phyloP scores from a whole-genome alignment of 2,797 vertebrate genomes.

The Scolopax bukidnonensis region DNA sequence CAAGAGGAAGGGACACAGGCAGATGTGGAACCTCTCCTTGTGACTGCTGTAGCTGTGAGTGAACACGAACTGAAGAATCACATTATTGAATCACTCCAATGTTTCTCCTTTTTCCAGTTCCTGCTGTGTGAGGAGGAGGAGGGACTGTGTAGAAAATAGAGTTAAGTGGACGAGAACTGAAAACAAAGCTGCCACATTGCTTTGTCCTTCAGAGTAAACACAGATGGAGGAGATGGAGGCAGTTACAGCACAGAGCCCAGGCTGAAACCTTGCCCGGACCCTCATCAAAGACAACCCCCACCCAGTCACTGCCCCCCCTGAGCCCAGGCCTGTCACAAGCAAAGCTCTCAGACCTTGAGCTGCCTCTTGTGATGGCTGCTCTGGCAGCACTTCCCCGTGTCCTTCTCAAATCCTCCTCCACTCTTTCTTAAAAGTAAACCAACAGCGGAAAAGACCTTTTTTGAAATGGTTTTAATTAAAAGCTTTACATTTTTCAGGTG shows the following conservation, averaged over 20 bases:
- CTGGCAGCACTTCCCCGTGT: neutral
- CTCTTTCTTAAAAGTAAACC: neutral
- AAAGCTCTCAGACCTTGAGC: neutral
- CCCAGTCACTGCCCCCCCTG: too few species aligned
- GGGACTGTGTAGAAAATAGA: neutral
- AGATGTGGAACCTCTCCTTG: neutral
- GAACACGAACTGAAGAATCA: rapidly evolving
- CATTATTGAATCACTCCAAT: rapidly evolving
- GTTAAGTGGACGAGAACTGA: neutral
- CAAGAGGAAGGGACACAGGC: neutral
- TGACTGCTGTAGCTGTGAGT: neutral
- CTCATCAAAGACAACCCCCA: neutral
- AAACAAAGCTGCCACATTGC: neutral
- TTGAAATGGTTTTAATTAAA: constrained; percentile 30
- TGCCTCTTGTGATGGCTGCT: neutral
- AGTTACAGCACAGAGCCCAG: neutral
- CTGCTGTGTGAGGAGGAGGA: neutral
- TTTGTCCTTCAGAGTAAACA: neutral
- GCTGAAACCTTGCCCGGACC: neutral
- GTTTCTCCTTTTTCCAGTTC: neutral
- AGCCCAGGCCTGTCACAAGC: neutral
- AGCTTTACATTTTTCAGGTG: neutral
- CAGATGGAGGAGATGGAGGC: neutral
- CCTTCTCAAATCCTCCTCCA: neutral
- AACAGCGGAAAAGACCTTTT: neutral